Base-by-base conservation (phyloP, 2,113 vertebrate genomes). In the Seriola rivoliana region DNA sequence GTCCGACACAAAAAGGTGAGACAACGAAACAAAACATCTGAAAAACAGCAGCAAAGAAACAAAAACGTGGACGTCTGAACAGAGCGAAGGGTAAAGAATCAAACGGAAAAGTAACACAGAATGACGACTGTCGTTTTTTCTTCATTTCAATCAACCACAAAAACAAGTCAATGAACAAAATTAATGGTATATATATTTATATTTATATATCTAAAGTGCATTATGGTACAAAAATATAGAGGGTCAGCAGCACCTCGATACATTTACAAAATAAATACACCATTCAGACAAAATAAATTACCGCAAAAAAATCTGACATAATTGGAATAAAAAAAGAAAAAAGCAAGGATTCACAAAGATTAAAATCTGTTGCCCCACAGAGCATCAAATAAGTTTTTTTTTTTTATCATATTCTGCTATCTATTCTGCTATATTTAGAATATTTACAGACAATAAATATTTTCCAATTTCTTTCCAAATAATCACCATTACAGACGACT, bases 141-240 rank as follows among this genome's bases (percentile, higher is more conserved):
- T 94, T 94, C 92, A 91, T 94, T 91, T 91, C 91, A 88, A 82
- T 84, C 78, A 88, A 91, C 82, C 93, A 94, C 91, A 91, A 85
- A 83, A 91, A 92, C 71, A 85, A 86, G 23, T 71, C 76, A 90
- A 87, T 71, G 68, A 90, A 93, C 92, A 91, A 88, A 85, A 93
- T 82, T 73, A 92, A 93, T 92, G 90, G 89, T 92, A 87, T 93
- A 93, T 92, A 96, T 96, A 96, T 96, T 95, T 97, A 97, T 96
- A 97, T 95, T 95, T 97, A 97, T 96, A 96, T 97, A 97, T 96
- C 95, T 98, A 99, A 99, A 99, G 98, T 99, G 97, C 98, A 97
- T 97, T 97, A 99, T 96, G 95, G 97, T 98, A 98, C 96, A 97
- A 95, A 97, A 95, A 95, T 96, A 96, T 95, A 97, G 95, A 96